Conservation (phyloP, 2,888 invertebrate species). For the Hoplodrina blanda region DNA sequence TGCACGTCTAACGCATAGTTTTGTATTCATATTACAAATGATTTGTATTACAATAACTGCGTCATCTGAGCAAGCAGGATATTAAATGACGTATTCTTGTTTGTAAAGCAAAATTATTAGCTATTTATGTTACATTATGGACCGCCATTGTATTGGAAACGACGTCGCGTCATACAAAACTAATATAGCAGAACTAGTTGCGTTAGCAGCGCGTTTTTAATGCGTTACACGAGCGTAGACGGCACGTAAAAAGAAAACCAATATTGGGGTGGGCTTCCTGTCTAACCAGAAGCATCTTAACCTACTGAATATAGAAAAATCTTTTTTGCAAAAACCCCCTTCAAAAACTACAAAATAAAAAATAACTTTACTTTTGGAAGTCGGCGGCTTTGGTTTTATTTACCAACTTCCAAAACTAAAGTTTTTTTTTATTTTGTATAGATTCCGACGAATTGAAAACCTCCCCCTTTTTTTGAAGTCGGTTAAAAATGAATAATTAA, state of each 20-base stretch:
- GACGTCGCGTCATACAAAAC: neutral
- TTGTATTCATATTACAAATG: constrained; percentile 39
- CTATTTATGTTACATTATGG: constrained; percentile 8
- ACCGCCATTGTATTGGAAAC: neutral
- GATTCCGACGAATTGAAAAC: no score
- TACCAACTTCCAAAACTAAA: no score
- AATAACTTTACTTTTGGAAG: no score
- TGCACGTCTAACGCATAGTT: constrained; percentile 35
- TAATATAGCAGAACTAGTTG: neutral
- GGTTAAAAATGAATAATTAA: neutral
- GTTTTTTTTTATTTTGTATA: no score
- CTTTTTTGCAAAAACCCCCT: no score
- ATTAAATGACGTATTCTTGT: constrained; percentile 31
- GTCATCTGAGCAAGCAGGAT: constrained; percentile 46
- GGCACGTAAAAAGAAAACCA: neutral
- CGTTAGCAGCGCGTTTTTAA: neutral
- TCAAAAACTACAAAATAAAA: no score
- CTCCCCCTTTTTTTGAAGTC: no score
- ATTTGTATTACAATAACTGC: constrained; percentile 36
- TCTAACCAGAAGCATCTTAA: neutral
- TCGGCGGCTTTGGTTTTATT: no score
- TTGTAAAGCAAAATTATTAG: constrained; percentile 26
- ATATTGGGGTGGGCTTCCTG: neutral
- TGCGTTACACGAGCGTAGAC: neutral
- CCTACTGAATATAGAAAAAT: neutral